Evolutionary conservation across 92 coral and sea anemone species (phyloP), one percentile per base, ranked within the genome.

Genomic region (Phenganax stokvisi): DNA sequence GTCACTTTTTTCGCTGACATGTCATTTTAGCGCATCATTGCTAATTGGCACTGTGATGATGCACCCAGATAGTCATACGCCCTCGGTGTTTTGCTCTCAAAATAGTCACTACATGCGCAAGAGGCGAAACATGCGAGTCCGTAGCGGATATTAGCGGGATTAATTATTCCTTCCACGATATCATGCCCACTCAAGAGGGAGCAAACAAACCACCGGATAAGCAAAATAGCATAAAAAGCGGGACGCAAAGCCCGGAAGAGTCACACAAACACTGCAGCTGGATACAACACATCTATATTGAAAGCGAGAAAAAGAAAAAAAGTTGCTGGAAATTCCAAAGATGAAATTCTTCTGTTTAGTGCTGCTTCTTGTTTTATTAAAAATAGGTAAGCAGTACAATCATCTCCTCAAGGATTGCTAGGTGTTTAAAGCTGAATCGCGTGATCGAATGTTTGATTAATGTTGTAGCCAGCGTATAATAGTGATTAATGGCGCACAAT

Each of bases 171-270:
- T 68, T 68, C 73, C 73, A 68, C 73, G 73, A 68, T 53, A 68
- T 68, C 53, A 68, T 68, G 73, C 73, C 73, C 73, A 68, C 73
- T 68, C 73, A 37, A 68, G 73, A 68, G 73, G 73, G 73, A 30
- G 73, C 73, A 68, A 68, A 68, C 73, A 68, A 68, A 53, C 73
- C 73, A 68, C 73, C 73, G 73, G 73, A 68, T 68, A 68, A 68
- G 73, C 73, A 68, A 68, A 66, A 68, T 68, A 68, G 73, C 53
- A 68, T 68, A 68, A 68, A 68, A 68, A 13, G 73, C 73, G 73
- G 16, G 70, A 37, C 73, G 73, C 73, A 68, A 64, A 51, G 73
- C 73, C 73, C 73, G 73, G 73, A 68, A 68, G 73, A 37, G 15
- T 68, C 73, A 68, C 73, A 68, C 73, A 68, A 68, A 68, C 73